A percentile compares a stretch with the other conserved stretches of the same genome.
These are phyloP conservation scores for Standfussiana lucernea DNA, from an alignment of 2,888 invertebrate species.

Conservation along the genomic window DNA sequence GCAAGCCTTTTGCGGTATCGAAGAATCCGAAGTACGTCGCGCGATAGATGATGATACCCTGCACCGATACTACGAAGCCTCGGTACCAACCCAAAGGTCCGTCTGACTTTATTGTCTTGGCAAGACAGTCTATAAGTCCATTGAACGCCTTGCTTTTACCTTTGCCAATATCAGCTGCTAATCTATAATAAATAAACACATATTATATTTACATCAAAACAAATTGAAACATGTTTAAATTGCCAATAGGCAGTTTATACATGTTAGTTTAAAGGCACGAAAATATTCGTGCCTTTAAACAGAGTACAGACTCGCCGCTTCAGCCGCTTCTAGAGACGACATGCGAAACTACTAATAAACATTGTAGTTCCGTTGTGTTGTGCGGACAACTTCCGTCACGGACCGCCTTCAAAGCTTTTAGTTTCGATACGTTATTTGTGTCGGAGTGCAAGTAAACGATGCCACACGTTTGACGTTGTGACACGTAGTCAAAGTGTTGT, in stretches of 20 bases:
- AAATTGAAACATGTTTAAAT: not conserved
- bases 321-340: not conserved
- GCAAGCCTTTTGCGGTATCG: conserved; percentile 97
- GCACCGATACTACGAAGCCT: conserved; percentile 98
- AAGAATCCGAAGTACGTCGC: conserved; percentile 98
- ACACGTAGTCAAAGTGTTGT: not conserved
- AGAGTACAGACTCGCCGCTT: not conserved
- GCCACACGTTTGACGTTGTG: too few relatives aligned
- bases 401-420: not conserved
- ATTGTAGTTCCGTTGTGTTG: not conserved
- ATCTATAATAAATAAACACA: conserved; percentile 68
- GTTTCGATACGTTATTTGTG: not conserved
- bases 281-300: too few relatives aligned
- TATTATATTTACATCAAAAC: not conserved
- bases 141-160: conserved; percentile 91
- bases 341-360: not conserved
- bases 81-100: conserved; percentile 96
- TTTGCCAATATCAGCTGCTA: conserved; percentile 96
- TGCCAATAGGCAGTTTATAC: too few relatives aligned
- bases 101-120: conserved; percentile 95
- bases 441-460: too few relatives aligned
- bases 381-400: not conserved
- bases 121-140: conserved; percentile 96
- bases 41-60: conserved; percentile 98
- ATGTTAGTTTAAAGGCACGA: too few relatives aligned